Evolutionary conservation across 2,113 vertebrate species (phyloP).

Genomic region (Malurus melanocephalus): DNA sequence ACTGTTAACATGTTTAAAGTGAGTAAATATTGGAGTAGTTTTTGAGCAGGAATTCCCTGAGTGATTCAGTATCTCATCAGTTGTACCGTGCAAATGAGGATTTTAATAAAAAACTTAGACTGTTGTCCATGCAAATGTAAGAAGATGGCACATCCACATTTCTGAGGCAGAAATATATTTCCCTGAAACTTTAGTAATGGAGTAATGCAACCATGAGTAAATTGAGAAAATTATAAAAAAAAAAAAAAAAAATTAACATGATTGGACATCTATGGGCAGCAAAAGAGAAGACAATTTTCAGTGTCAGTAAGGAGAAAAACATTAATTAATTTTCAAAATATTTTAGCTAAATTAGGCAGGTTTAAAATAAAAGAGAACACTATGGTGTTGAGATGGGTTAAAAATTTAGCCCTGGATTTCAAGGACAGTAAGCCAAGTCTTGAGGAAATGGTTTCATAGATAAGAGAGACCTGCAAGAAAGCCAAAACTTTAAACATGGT

Average conservation of each 20-base stretch:
- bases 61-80: not conserved
- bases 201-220: not conserved
- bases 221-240: not conserved
- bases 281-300: not conserved
- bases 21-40: not conserved
- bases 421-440: conserved; percentile 51
- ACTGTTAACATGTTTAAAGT: not conserved
- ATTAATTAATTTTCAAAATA: not conserved
- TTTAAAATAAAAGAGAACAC: not conserved
- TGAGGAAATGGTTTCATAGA: conserved; percentile 35
- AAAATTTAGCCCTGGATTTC: not conserved
- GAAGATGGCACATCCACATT: not conserved
- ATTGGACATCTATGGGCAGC: not conserved
- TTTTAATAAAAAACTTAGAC: not conserved
- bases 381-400: not conserved
- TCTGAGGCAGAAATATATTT: not conserved
- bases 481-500: conserved; percentile 32
- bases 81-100: not conserved
- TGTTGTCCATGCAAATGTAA: not conserved
- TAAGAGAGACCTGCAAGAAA: conserved; percentile 45
- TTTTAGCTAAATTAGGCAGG: not conserved
- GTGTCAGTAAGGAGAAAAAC: not conserved
- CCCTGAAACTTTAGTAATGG: not conserved
- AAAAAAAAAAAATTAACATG: not conserved
- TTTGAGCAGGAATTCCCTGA: not conserved